Evolutionary conservation across 2,113 vertebrate genomes (phyloP).

Genomic region (Callospermophilus lateralis): DNA sequence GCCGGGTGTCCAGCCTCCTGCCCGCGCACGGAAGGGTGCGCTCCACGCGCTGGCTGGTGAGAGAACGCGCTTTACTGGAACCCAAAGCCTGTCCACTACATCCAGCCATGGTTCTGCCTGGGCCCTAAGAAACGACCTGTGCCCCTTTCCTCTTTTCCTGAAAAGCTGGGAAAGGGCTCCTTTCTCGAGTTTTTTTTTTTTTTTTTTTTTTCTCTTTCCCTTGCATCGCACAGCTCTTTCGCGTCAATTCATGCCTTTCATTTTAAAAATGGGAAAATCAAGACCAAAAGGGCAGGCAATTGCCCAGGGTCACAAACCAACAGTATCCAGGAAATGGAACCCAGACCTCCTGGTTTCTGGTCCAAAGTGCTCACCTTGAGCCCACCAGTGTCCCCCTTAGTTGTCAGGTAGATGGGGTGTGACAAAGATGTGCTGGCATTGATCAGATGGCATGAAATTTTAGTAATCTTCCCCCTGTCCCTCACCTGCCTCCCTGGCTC

Average conservation of each 20-base stretch:
- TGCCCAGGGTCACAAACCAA: neutral
- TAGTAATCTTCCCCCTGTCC: neutral
- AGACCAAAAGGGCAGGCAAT: neutral
- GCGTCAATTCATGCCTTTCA: neutral
- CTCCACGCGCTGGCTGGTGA: neutral
- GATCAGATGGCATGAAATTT: neutral
- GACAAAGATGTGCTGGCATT: neutral
- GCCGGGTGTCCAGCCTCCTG: neutral
- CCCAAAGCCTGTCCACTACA: accelerated
- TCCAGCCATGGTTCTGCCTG: neutral
- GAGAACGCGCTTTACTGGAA: neutral
- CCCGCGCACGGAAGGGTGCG: neutral
- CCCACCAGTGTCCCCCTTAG: neutral
- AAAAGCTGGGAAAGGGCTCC: neutral
- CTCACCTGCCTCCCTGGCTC: neutral
- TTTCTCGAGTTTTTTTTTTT: neutral
- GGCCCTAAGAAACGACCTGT: neutral
- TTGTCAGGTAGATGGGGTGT: neutral
- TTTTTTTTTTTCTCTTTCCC: neutral
- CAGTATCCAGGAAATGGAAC: neutral
- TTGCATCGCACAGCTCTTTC: neutral
- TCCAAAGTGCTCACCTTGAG: too few relatives aligned
- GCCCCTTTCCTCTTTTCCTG: neutral
- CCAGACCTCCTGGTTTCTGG: neutral
- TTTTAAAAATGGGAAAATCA: neutral